These are phyloP conservation scores for Montipora efflorescens DNA, from an alignment of 64 coral and sea anemone species.

Conservation along the genomic window DNA sequence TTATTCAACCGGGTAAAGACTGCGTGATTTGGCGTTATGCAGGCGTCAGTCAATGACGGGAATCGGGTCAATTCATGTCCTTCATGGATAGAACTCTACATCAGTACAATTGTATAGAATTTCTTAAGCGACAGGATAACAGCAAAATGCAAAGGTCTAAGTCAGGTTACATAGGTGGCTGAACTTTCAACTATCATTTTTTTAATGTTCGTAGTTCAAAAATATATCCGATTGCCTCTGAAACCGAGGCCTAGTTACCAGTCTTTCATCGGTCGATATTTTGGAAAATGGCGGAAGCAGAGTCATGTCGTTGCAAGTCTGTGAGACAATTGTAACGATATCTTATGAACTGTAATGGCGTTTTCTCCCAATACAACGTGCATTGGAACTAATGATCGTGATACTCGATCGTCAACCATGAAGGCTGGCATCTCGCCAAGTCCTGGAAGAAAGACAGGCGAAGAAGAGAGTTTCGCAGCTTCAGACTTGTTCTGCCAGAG, in stretches of 20 bases:
- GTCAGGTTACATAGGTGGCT: too few species aligned
- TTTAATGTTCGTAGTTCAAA: too few species aligned
- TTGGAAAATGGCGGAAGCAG: background rate
- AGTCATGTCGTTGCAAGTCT: background rate
- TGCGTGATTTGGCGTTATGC: too few species aligned
- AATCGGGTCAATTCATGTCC: too few species aligned
- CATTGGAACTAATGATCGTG: background rate
- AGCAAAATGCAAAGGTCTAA: too few species aligned
- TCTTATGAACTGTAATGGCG: background rate
- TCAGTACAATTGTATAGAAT: too few species aligned
- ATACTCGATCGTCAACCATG: background rate
- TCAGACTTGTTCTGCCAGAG: conserved; percentile 45
- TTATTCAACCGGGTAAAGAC: too few species aligned
- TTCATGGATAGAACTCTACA: too few species aligned
- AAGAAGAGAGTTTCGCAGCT: conserved; percentile 9
- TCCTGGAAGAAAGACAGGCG: background rate
- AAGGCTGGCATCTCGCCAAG: background rate
- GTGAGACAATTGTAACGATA: background rate
- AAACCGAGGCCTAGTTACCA: conserved; percentile 1
- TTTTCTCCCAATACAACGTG: background rate
- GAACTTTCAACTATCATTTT: too few species aligned
- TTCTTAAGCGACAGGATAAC: too few species aligned
- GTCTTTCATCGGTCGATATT: background rate
- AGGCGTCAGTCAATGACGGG: too few species aligned
- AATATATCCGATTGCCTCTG: too few species aligned